A percentile compares a stretch with the other conserved stretches of the same genome.
These are phyloP conservation scores for Brachyistius frenatus DNA, from an alignment of 2,113 vertebrate species.

Conservation along the genomic window DNA sequence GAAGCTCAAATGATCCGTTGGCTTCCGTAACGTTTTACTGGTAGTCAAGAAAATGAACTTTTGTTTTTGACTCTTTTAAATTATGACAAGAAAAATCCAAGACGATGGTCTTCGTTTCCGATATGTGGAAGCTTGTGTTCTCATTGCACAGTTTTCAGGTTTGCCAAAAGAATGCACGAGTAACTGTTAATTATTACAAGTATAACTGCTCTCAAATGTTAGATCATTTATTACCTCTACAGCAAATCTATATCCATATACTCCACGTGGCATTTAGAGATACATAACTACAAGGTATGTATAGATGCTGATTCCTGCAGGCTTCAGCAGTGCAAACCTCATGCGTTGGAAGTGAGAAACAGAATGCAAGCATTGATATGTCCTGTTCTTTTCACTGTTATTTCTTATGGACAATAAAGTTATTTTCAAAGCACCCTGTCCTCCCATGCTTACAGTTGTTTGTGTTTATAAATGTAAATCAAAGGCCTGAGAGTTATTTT, in stretches of 20 bases:
- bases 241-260: slow-evolving; percentile 64
- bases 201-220: slow-evolving; percentile 71
- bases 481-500: not conserved
- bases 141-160: slow-evolving; percentile 71
- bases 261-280: slow-evolving; percentile 65
- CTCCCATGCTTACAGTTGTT: not conserved
- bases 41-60: slow-evolving; percentile 34
- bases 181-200: slow-evolving; percentile 76
- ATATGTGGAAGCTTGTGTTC: slow-evolving; percentile 64
- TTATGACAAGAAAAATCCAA: slow-evolving; percentile 59
- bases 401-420: slow-evolving; percentile 86
- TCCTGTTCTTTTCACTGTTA: slow-evolving; percentile 79
- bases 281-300: slow-evolving; percentile 55
- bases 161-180: slow-evolving; percentile 75
- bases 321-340: slow-evolving; percentile 49
- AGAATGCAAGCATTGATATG: slow-evolving; percentile 68
- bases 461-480: not conserved
- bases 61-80: slow-evolving; percentile 57
- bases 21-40: slow-evolving; percentile 25
- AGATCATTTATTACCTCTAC: slow-evolving; percentile 71
- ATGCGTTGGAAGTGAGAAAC: slow-evolving; percentile 60
- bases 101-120: slow-evolving; percentile 51
- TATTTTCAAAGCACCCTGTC: slow-evolving; percentile 76
- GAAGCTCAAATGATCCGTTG: slow-evolving; percentile 29
- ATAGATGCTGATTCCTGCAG: slow-evolving; percentile 49